A percentile compares a stretch with the other conserved stretches of the same genome.
phyloP scores from a whole-genome alignment of 2,888 invertebrate species.

The Linyphia triangularis region DNA sequence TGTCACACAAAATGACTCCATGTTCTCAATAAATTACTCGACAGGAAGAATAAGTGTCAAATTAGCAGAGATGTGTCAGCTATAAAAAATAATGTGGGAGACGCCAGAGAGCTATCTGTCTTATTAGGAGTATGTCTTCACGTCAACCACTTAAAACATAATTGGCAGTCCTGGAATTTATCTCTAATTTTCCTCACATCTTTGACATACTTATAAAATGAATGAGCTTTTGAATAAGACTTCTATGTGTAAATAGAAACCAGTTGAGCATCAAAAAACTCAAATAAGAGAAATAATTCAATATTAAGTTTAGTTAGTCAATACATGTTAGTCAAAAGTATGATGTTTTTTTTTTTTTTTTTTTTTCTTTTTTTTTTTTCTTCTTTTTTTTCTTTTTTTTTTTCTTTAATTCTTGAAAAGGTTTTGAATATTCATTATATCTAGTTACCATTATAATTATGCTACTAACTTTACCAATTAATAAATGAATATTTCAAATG shows the following conservation, averaged over 20 bases:
- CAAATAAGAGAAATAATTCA: neutral
- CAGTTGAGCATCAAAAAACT: neutral
- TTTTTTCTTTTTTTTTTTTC: too few relatives aligned
- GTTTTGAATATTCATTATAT: too few relatives aligned
- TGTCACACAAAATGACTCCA: slow-evolving; percentile 12
- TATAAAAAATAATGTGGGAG: slow-evolving; percentile 2
- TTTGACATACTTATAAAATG: slow-evolving; percentile 8
- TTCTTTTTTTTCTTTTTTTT: too few relatives aligned
- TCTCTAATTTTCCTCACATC: slow-evolving; percentile 26
- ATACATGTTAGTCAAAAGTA: too few relatives aligned
- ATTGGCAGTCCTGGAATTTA: slow-evolving; percentile 35
- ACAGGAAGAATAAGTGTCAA: slow-evolving; percentile 39
- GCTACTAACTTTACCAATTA: too few relatives aligned
- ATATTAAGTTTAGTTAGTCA: neutral
- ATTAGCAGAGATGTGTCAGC: slow-evolving; percentile 25
- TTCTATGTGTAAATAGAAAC: neutral
- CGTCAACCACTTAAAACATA: slow-evolving; percentile 17
- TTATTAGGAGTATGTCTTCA: slow-evolving; percentile 17
- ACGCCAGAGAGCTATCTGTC: slow-evolving; percentile 25
- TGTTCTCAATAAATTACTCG: slow-evolving; percentile 37
- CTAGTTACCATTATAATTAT: too few relatives aligned
- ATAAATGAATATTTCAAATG: too few relatives aligned
- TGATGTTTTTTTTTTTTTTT: too few relatives aligned
- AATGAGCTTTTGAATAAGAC: neutral
- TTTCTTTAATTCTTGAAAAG: too few relatives aligned